phyloP scores from a whole-genome alignment of 2,888 invertebrate genomes.

The Chymomyza fuscimana region DNA sequence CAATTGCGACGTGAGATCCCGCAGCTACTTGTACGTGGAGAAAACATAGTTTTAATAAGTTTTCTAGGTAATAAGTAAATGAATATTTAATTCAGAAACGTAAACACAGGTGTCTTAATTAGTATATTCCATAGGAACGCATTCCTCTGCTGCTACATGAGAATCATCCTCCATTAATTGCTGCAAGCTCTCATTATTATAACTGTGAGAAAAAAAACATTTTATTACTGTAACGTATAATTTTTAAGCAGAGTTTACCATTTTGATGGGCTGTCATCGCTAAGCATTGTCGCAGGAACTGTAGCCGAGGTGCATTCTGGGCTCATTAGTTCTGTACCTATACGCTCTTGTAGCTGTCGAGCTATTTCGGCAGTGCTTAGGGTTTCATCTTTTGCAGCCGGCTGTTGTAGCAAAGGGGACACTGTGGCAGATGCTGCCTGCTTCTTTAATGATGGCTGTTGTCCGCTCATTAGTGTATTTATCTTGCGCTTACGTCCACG shows the following conservation, averaged over 20 bases:
- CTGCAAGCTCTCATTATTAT: constrained; percentile 88
- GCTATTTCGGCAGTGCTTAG: constrained; percentile 96
- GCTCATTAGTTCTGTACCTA: constrained; percentile 85
- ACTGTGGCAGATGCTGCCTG: constrained; percentile 37
- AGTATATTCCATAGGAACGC: constrained; percentile 85
- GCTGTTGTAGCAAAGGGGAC: constrained; percentile 55
- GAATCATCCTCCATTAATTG: constrained; percentile 88
- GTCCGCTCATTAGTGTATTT: constrained; percentile 19
- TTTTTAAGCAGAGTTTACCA: constrained; percentile 81
- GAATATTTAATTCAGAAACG: constrained; percentile 25
- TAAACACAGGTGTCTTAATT: constrained; percentile 48
- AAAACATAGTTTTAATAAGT: constrained; percentile 85
- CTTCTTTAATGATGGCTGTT: constrained; percentile 10
- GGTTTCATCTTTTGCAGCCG: constrained; percentile 83
- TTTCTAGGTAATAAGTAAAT: constrained; percentile 33
- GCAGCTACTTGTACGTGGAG: constrained; percentile 87
- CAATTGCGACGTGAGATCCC: constrained; percentile 85
- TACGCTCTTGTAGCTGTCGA: constrained; percentile 89
- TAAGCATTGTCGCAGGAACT: constrained; percentile 96
- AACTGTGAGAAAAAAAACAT: constrained; percentile 81
- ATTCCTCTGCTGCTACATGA: constrained; percentile 89
- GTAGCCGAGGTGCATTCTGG: constrained; percentile 93
- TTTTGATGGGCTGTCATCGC: constrained; percentile 93
- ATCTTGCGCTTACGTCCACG: constrained; percentile 72
- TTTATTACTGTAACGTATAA: background rate